Evolutionary conservation across 2,888 invertebrate species (phyloP), one percentile per base, ranked within the genome.

Genomic region (Cyaniris semiargus): DNA sequence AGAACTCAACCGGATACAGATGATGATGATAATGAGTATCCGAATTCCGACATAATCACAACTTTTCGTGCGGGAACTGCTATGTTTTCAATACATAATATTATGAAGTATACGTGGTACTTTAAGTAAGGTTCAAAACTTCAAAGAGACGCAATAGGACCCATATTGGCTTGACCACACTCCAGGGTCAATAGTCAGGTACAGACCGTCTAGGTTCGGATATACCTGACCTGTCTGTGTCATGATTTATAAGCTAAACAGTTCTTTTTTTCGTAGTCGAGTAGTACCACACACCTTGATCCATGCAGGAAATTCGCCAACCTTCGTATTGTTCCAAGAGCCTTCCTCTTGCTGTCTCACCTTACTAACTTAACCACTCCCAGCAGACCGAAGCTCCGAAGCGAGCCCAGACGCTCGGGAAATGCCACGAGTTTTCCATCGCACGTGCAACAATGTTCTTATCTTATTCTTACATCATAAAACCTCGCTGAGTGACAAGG

Each of bases 311-410:
- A 74, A 74, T 74, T 74, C 74, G 53, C 74, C 48, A 74, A 74
- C 74, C 74, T 74, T 74, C 74, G 74, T 53, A 53, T 74, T 27
- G 48, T 53, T 23, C 74, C 27, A n/a, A 74, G 10, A 74, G 23
- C 74, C 53, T 74, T 74, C 74, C 74, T 74, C 74, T 74, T 48
- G 48, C 74, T 27, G 74, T 74, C 44, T 74, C 74, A 27, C 53
- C 21, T 53, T 53, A 53, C 74, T n/a, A n/a, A n/a, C n/a, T 23
- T 48, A 23, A 53, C 27, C 48, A 74, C 44, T 15, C 48, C 48
- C 23, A 74, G 74, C 18, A 53, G 27, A 74, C 53, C 27, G 27
- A 74, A 53, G 23, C 44, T 53, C 53, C 27, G 27, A 74, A 53
- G 23, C 44, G 15, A 48, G 27, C 53, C 6, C 27, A 48, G 48